phyloP scores from a whole-genome alignment of 2,113 vertebrate species.

The Rhipidura dahli region DNA sequence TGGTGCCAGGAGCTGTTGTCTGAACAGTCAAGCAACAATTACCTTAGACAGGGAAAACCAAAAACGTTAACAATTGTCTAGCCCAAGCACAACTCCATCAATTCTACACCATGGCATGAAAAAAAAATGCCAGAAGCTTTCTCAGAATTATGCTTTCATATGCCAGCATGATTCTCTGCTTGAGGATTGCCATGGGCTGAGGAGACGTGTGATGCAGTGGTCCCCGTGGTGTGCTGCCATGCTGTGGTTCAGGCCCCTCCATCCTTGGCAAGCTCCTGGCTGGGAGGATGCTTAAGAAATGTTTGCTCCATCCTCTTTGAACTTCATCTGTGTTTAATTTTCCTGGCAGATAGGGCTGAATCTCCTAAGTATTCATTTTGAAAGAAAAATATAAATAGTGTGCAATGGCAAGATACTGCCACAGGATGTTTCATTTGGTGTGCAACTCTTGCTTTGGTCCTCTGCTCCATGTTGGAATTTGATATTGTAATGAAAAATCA shows the following conservation, averaged over 20 bases:
- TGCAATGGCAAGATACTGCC: not conserved
- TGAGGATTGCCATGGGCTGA: rapidly evolving
- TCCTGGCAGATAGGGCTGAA: not conserved
- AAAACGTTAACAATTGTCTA: not conserved
- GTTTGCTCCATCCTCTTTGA: not conserved
- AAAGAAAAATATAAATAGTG: not conserved
- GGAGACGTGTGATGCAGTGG: rapidly evolving
- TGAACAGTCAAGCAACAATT: not conserved
- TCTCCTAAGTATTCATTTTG: not conserved
- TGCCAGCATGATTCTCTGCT: not conserved
- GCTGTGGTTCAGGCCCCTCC: not conserved
- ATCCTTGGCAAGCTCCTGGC: not conserved
- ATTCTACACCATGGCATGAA: not conserved
- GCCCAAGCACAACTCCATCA: not conserved
- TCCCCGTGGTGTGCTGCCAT: not conserved
- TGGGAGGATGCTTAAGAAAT: not conserved
- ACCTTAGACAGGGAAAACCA: not conserved
- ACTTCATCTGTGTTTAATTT: not conserved
- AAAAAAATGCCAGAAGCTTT: not conserved
- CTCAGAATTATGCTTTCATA: not conserved
- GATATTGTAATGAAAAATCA: not conserved
- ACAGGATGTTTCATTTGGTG: not conserved
- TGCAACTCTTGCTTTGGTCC: not conserved
- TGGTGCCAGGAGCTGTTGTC: not conserved
- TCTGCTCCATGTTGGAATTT: not conserved